Evolutionary conservation across 2,797 vertebrate genomes (phyloP).

Genomic region (Galaxias olidus): DNA sequence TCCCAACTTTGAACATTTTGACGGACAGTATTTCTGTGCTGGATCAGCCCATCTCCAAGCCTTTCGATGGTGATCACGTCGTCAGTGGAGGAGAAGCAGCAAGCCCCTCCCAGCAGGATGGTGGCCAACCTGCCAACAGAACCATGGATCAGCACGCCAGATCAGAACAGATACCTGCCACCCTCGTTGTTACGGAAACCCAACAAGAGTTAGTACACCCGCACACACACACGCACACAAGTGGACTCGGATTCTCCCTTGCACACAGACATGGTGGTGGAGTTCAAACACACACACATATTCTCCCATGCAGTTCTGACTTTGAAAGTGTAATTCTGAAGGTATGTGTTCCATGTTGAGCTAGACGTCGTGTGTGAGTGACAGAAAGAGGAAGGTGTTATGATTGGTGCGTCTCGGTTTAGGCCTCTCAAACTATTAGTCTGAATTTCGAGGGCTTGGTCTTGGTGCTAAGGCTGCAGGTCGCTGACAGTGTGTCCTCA

Average conservation of each 20-base stretch:
- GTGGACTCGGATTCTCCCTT: background rate
- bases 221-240: slow-evolving; percentile 25
- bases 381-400: too few relatives aligned
- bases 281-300: background rate
- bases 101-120: slow-evolving; percentile 79
- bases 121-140: slow-evolving; percentile 78
- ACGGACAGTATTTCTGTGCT: slow-evolving; percentile 70
- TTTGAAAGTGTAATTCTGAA: too few relatives aligned
- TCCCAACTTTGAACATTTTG: slow-evolving; percentile 43
- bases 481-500: too few relatives aligned
- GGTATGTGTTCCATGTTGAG: too few relatives aligned
- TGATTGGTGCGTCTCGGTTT: too few relatives aligned
- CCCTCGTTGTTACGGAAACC: slow-evolving; percentile 81
- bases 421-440: too few relatives aligned
- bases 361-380: too few relatives aligned
- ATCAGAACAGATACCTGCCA: slow-evolving; percentile 65
- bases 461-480: too few relatives aligned
- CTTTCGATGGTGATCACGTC: slow-evolving; percentile 87
- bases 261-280: background rate
- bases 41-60: slow-evolving; percentile 65
- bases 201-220: slow-evolving; percentile 79
- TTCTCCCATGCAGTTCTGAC: background rate
- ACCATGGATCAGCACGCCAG: slow-evolving; percentile 77
- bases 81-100: slow-evolving; percentile 81
- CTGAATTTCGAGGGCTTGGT: too few relatives aligned